Evolutionary conservation across 2,888 invertebrate species (phyloP), one percentile per base, ranked within the genome.

Genomic region (Agrochola circellaris): DNA sequence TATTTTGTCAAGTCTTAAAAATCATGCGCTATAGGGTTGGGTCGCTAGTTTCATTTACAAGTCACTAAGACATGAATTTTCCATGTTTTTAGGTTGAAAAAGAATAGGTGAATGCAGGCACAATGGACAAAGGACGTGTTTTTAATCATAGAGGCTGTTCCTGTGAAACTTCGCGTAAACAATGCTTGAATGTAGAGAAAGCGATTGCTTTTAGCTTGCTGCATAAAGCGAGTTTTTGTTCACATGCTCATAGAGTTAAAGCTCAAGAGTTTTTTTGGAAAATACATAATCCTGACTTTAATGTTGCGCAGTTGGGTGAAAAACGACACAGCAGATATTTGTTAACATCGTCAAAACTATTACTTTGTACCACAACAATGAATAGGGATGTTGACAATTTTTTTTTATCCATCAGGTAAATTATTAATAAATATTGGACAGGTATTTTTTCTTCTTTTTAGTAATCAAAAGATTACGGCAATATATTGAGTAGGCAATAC

Each of bases 121-220:
- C 61, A 77, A 77, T 60, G 66, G 20, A 77, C 66, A 68, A 54
- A 67, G 45, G 54, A 34, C 45, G 23, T 38, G n/a, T 56, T 77
- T 67, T 78, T 78, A 45, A 38, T 68, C 45, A 67, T 17, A 56
- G 17, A 51, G n/a, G 23, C 23, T 11, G 23, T 26, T 62, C 54
- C 68, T 68, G 15, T 38, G 6, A 65, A 58, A 58, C 15, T 76
- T 65, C 45, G 0, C 56, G 26, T 38, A 11, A 66, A 77, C 77
- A 66, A 77, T 60, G 65, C 45, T 54, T 56, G 77, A 26, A 34
- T 61, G 15, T 20, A 67, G 34, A 74, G 60, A 45, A 67, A 77
- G 68, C 54, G 4, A 38, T 26, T 45, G 42, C 42, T 67, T 66
- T 77, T 23, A n/a, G 78, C 45, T 56, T n/a, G 30, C 60, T 67